Evolutionary conservation across 2,888 invertebrate genomes (phyloP).

Genomic region (Drosophila neotestacea): DNA sequence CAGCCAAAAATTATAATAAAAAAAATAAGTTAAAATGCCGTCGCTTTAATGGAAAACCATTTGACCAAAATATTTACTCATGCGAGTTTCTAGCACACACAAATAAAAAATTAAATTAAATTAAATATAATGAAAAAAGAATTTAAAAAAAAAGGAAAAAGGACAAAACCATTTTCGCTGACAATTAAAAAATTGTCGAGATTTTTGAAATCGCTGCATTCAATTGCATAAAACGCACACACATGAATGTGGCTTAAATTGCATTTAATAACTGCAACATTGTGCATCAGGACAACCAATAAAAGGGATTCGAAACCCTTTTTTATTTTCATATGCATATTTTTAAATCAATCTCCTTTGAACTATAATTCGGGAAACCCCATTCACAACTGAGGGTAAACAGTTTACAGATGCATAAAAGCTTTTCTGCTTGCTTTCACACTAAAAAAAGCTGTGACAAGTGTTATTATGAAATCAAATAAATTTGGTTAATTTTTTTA

Average conservation of each 20-base stretch:
- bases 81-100: conserved; percentile 38
- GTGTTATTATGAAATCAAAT: not conserved
- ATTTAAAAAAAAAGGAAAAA: conserved; percentile 1
- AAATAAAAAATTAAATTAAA: conserved; percentile 34
- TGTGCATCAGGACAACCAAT: not conserved
- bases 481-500: not conserved
- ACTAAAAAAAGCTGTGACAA: not conserved
- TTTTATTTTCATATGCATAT: conserved; percentile 4
- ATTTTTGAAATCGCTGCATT: conserved; percentile 39
- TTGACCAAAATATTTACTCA: conserved; percentile 56
- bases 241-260: conserved; percentile 64
- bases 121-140: conserved; percentile 39
- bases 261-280: conserved; percentile 68
- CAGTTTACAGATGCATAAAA: not conserved
- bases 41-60: conserved; percentile 71
- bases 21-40: conserved; percentile 2
- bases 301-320: conserved; percentile 1
- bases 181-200: conserved; percentile 59
- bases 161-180: conserved; percentile 30
- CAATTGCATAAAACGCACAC: conserved; percentile 42
- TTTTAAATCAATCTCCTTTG: conserved; percentile 9
- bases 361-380: conserved; percentile 1
- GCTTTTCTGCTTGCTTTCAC: not conserved
- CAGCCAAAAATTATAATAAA: not conserved
- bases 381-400: not conserved